Evolutionary conservation across 2,113 vertebrate species (phyloP).

Genomic region (Hydrolagus affinis): DNA sequence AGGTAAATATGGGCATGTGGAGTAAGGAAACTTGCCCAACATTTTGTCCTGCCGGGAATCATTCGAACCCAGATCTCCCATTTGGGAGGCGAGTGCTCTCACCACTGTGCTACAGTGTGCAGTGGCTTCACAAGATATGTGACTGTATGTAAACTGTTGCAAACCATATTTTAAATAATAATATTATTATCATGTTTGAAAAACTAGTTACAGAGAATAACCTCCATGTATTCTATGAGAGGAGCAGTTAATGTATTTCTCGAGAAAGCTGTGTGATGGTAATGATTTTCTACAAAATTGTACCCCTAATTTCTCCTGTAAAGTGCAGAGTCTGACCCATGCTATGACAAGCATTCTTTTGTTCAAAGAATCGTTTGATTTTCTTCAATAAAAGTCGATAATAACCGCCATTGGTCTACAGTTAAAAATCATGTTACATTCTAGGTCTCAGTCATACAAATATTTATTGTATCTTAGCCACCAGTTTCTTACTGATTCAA

Average conservation of each 20-base stretch:
- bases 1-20: too few species aligned
- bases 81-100: too few species aligned
- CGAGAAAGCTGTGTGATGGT: background rate
- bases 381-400: background rate
- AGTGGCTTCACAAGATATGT: too few species aligned
- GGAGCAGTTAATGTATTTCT: background rate
- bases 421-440: too few species aligned
- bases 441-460: background rate
- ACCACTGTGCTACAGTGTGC: too few species aligned
- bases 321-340: background rate
- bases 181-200: too few species aligned
- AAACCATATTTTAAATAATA: too few species aligned
- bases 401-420: background rate
- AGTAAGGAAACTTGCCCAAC: too few species aligned
- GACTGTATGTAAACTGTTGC: too few species aligned
- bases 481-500: background rate
- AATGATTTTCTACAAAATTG: background rate
- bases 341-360: background rate
- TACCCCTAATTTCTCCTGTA: background rate
- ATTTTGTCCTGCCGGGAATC: too few species aligned
- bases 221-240: background rate
- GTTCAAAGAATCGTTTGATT: background rate
- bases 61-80: too few species aligned
- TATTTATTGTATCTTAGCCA: background rate
- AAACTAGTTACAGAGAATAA: too few species aligned